A percentile compares a stretch with the other conserved stretches of the same genome.
These are phyloP conservation scores for Epizoanthus rinbou DNA, from an alignment of 92 coral and sea anemone genomes.

Conservation along the genomic window DNA sequence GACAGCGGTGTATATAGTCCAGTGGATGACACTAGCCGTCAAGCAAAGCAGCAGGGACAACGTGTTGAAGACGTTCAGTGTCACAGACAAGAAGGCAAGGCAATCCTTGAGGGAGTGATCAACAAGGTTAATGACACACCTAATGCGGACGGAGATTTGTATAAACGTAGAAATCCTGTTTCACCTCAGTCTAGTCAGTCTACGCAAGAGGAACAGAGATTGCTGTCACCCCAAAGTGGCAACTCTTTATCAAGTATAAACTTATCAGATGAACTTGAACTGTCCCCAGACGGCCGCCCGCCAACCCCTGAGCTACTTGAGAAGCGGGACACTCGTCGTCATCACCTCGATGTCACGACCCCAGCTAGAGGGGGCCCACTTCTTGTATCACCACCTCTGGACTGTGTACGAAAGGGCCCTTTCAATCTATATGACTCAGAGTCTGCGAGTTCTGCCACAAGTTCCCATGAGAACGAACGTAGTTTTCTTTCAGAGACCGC, in stretches of 20 bases:
- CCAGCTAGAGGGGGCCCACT: slow-evolving; percentile 33
- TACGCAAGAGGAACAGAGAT: background rate
- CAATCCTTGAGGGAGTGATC: background rate
- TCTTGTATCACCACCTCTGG: slow-evolving; percentile 41
- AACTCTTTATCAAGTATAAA: slow-evolving; percentile 31
- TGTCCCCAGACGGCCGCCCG: slow-evolving; percentile 32
- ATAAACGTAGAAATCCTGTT: background rate
- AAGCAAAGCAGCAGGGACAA: slow-evolving; percentile 4
- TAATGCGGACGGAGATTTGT: background rate
- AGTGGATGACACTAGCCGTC: background rate
- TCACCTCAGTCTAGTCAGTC: background rate
- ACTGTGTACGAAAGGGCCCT: slow-evolving; percentile 42
- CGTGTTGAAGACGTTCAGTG: background rate
- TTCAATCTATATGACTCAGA: slow-evolving; percentile 16
- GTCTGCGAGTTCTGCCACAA: slow-evolving; percentile 6
- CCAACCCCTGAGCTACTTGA: slow-evolving; percentile 34
- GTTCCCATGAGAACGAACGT: slow-evolving; percentile 27
- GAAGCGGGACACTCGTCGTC: slow-evolving; percentile 36
- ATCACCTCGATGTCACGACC: slow-evolving; percentile 31
- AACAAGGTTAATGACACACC: background rate
- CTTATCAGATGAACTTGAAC: slow-evolving; percentile 12
- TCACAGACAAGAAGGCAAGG: background rate
- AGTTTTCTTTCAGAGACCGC: slow-evolving; percentile 53
- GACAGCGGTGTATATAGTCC: background rate
- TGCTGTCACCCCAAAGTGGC: background rate